phyloP scores from a whole-genome alignment of 2,113 vertebrate species.

The Hyperopisus bebe region DNA sequence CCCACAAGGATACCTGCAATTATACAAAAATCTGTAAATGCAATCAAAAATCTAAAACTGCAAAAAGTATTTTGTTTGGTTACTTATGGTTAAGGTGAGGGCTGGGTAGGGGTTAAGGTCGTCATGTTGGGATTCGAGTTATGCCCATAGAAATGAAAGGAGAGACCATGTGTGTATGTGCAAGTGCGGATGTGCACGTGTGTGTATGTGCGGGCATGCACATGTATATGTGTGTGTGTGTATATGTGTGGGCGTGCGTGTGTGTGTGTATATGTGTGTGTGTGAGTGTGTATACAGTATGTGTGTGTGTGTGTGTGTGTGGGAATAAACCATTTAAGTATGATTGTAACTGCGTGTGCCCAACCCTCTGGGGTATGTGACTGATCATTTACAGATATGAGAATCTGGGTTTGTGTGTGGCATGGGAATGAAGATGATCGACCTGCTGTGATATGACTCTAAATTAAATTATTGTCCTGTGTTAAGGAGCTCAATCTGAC shows the following conservation, averaged over 20 bases:
- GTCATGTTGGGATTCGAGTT: background rate
- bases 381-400: background rate
- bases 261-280: too few relatives aligned
- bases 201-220: too few relatives aligned
- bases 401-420: background rate
- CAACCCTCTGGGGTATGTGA: background rate
- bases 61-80: background rate
- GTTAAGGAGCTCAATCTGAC: background rate
- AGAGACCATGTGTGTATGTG: background rate
- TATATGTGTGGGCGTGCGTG: too few relatives aligned
- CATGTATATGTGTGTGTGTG: too few relatives aligned
- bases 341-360: background rate
- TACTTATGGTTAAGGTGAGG: background rate
- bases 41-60: background rate
- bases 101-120: background rate
- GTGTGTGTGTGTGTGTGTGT: too few relatives aligned
- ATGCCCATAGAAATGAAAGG: background rate
- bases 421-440: background rate
- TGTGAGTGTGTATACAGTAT: too few relatives aligned
- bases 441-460: background rate
- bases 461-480: background rate
- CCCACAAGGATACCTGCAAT: background rate
- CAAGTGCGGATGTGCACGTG: too few relatives aligned
- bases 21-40: background rate
- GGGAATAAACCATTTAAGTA: background rate